Evolutionary conservation across 2,888 invertebrate species (phyloP).

Genomic region (Junonia oenone): DNA sequence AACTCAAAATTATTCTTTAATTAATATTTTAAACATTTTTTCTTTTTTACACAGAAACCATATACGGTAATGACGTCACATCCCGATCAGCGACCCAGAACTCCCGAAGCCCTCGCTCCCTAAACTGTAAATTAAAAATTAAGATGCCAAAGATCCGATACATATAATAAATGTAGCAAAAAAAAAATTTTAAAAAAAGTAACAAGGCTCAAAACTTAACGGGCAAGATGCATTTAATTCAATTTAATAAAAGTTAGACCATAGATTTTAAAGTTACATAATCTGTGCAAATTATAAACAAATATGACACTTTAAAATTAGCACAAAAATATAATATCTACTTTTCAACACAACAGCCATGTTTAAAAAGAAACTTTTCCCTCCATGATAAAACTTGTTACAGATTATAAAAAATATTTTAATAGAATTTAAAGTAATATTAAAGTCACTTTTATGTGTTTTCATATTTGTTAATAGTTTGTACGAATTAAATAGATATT

Average conservation of each 20-base stretch:
- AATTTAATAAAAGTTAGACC: not conserved
- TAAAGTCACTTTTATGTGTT: no score
- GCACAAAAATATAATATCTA: not conserved
- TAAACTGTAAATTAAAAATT: slow-evolving; percentile 25
- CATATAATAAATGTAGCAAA: not conserved
- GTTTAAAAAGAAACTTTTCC: not conserved
- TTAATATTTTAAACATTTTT: no score
- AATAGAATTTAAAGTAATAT: not conserved
- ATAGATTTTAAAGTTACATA: not conserved
- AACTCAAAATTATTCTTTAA: no score
- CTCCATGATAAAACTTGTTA: not conserved
- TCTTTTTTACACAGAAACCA: not conserved
- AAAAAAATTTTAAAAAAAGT: not conserved
- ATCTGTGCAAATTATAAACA: not conserved
- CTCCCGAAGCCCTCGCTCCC: not conserved
- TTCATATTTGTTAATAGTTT: not conserved
- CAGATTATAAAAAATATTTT: no score
- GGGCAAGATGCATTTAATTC: not conserved
- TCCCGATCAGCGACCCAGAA: not conserved
- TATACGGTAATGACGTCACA: not conserved
- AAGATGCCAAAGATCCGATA: no score
- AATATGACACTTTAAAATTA: not conserved
- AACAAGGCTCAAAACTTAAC: not conserved
- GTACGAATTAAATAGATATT: not conserved
- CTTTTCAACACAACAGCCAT: not conserved